Evolutionary conservation across 2,113 vertebrate species (phyloP), one percentile per base, ranked within the genome.

Genomic region (Dasypus novemcinctus): DNA sequence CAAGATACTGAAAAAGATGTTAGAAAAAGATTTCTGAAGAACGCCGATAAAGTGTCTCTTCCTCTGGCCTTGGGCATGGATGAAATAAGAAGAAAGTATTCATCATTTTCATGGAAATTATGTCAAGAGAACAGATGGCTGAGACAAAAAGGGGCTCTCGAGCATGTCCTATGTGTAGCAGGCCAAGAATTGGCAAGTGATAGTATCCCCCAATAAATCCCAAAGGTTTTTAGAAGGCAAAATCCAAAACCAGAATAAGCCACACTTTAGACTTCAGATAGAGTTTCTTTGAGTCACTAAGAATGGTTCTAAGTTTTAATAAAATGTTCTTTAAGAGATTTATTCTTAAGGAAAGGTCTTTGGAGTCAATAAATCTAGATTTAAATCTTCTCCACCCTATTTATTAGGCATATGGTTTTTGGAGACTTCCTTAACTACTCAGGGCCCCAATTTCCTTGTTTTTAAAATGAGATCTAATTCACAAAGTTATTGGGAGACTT

Each of bases 191-290:
- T 38, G 78, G 27, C 69, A 83, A 88, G 2, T 71, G 13, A 63
- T 33, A 64, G n/a, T 38, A 83, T 38, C 13, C 46, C 61, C 63
- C 17, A 83, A 31, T 10, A 91, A 80, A 83, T 41, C 18, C n/a
- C 85, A 78, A 83, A 88, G 75, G 25, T 72, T 86, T 89, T 49
- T 15, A 76, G 79, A 75, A 84, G 69, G 78, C 57, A 87, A 97
- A 88, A 93, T 68, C 12, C 33, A 90, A 93, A 92, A 80, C 25
- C 46, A 84, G 61, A 78, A n/a, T 61, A 85, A 81, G 7, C n/a
- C 63, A 7, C 69, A 41, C 57, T 61, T 89, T 72, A 57, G 36
- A 72, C 20, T 93, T 75, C 59, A 72, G 9, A 85, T 12, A 72
- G 9, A 29, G 17, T 63, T 92, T 87, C 25, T 69, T 33, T 8